Percentiles rank a stretch among this genome's conserved stretches.
phyloP scores from a whole-genome alignment of 2,113 vertebrate species.

The Ariopsis seemanni region DNA sequence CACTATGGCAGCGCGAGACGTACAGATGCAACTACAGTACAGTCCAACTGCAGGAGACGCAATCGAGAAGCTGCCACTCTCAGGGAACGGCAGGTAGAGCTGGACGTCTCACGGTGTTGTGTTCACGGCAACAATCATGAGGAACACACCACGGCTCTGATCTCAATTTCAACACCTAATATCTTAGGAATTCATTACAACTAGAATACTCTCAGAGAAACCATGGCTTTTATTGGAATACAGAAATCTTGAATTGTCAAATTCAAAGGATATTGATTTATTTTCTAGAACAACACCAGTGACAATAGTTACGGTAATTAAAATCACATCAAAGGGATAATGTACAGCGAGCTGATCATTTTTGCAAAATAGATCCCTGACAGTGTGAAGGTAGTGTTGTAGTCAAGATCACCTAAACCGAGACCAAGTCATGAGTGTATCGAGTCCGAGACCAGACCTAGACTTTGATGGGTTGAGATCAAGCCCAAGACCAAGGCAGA shows the following conservation, averaged over 20 bases:
- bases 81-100: not conserved
- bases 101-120: not conserved
- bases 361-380: too few species aligned
- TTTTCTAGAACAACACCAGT: not conserved
- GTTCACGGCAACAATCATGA: not conserved
- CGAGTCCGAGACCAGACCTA: too few species aligned
- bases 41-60: constrained; percentile 11
- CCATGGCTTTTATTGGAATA: not conserved
- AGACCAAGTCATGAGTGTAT: too few species aligned
- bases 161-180: not conserved
- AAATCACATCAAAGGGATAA: not conserved
- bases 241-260: not conserved
- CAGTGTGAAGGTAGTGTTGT: too few species aligned
- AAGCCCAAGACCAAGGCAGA: too few species aligned
- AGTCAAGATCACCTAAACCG: too few species aligned
- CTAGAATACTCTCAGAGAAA: not conserved
- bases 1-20: constrained; percentile 38
- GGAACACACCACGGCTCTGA: not conserved
- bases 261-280: not conserved
- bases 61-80: constrained; percentile 45
- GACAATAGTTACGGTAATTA: not conserved
- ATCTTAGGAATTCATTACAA: not conserved
- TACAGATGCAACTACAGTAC: not conserved
- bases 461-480: too few species aligned
- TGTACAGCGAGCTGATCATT: too few species aligned